Evolutionary conservation across 2,888 invertebrate species (phyloP).

Genomic region (Ochropleura plecta): DNA sequence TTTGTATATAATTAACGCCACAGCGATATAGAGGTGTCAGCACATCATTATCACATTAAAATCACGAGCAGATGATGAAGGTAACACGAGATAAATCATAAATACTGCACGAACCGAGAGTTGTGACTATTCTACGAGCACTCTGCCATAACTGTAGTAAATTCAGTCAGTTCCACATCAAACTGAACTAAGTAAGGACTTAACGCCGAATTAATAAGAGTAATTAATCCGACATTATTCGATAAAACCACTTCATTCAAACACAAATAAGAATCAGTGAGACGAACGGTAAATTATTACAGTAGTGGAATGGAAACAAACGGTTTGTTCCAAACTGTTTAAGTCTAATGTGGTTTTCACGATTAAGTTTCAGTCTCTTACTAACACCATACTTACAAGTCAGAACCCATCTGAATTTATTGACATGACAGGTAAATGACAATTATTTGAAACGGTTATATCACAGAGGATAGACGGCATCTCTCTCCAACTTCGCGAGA

Average conservation of each 20-base stretch:
- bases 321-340: slow-evolving; percentile 6
- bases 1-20: neutral
- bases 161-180: slow-evolving; percentile 60
- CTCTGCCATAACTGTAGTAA: slow-evolving; percentile 48
- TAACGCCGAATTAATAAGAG: slow-evolving; percentile 60
- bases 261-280: slow-evolving; percentile 43
- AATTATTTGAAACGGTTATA: neutral
- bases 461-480: neutral
- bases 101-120: slow-evolving; percentile 38
- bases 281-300: slow-evolving; percentile 32
- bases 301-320: slow-evolving; percentile 22
- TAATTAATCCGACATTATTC: slow-evolving; percentile 59
- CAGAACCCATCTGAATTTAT: neutral
- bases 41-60: slow-evolving; percentile 35
- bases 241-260: slow-evolving; percentile 48
- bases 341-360: neutral
- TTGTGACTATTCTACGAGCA: slow-evolving; percentile 41
- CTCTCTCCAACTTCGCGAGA: neutral
- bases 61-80: slow-evolving; percentile 33
- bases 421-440: neutral
- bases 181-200: slow-evolving; percentile 61
- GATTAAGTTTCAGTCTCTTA: neutral
- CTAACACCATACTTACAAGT: neutral
- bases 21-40: slow-evolving; percentile 7
- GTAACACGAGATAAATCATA: slow-evolving; percentile 21